Evolutionary conservation across 2,113 vertebrate genomes (phyloP).

Genomic region (Meriones unguiculatus): DNA sequence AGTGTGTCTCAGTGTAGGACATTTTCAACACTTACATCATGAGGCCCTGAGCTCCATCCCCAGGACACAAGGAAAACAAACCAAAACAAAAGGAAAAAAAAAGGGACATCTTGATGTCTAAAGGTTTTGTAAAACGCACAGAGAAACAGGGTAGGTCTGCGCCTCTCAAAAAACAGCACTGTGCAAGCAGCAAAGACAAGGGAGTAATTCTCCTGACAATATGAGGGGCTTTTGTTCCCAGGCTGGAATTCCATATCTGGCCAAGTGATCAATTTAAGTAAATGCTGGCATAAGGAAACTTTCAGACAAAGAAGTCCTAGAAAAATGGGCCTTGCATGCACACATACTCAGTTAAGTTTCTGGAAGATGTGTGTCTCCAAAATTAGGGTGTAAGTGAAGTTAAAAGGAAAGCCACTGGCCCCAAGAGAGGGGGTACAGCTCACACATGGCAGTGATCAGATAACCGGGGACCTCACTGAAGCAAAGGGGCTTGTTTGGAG

Average conservation of each 20-base stretch:
- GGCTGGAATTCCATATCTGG: not conserved
- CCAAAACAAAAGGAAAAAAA: not conserved
- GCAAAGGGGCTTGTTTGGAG: not conserved
- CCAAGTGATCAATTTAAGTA: not conserved
- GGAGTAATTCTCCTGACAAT: not conserved
- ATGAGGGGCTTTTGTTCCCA: not conserved
- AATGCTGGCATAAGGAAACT: not conserved
- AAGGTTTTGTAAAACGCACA: constrained; percentile 6
- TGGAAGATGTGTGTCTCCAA: not conserved
- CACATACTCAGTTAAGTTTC: not conserved
- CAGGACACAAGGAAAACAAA: not conserved
- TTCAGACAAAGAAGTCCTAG: not conserved
- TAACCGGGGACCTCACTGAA: not conserved
- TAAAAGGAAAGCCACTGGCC: not conserved
- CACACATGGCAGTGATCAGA: not conserved
- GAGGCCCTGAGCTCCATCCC: not conserved
- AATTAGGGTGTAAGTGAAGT: not conserved
- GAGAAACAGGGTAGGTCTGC: not conserved
- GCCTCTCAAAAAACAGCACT: not conserved
- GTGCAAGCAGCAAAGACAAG: not conserved
- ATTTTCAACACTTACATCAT: not conserved
- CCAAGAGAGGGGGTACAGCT: not conserved
- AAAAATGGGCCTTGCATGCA: not conserved
- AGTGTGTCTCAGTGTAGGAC: not conserved
- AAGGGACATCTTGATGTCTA: not conserved